These are phyloP conservation scores for Cygnus buccinator DNA, from an alignment of 2,113 vertebrate species.

Conservation along the genomic window DNA sequence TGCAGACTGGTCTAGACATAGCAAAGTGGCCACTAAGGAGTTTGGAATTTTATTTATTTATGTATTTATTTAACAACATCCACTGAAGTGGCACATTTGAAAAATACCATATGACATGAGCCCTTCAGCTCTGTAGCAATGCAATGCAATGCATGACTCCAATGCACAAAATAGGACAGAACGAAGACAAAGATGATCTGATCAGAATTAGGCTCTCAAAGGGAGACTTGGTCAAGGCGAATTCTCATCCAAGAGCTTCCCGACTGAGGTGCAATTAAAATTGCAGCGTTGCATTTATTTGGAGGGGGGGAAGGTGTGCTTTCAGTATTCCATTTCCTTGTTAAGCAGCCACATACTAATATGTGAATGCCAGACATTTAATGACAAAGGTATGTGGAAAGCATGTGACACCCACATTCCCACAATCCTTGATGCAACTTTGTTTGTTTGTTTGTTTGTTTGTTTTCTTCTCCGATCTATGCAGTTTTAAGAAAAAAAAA, in stretches of 20 bases:
- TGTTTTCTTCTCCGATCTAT: neutral
- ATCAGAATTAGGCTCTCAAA: neutral
- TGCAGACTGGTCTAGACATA: neutral
- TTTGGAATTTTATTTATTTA: conserved; percentile 6
- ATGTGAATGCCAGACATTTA: neutral
- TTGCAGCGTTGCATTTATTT: neutral
- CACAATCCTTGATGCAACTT: neutral
- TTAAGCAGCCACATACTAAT: neutral
- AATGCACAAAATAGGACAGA: neutral
- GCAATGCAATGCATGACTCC: neutral
- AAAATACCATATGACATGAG: neutral
- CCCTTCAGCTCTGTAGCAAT: neutral
- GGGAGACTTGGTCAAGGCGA: neutral
- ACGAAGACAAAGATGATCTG: neutral
- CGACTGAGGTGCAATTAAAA: neutral
- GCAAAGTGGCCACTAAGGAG: neutral
- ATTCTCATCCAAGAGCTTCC: neutral
- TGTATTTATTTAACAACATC: neutral
- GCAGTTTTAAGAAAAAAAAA: neutral
- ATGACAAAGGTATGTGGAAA: neutral
- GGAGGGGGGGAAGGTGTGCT: neutral
- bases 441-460: too few species aligned
- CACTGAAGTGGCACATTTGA: neutral
- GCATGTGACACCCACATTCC: rapidly evolving
- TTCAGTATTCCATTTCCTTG: neutral